Evolutionary conservation across 2,888 invertebrate genomes (phyloP), one percentile per base, ranked within the genome.

Genomic region (Caenorhabditis macrosperma): DNA sequence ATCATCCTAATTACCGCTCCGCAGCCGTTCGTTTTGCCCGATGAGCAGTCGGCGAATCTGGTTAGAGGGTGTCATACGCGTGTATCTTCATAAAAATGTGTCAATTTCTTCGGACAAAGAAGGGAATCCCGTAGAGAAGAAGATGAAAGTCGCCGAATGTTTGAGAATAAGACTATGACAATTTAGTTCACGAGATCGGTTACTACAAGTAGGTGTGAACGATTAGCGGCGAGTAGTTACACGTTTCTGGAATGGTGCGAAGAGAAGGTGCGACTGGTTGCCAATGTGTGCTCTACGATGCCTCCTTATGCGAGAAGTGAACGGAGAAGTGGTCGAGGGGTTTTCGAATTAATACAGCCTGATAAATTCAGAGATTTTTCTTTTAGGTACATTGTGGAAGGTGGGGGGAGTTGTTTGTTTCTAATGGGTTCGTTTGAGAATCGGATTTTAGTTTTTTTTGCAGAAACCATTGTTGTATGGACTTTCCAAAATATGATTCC

Each of bases 201-300:
- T 72, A 63, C 72, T 64, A 26, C 38, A 33, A 63, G 64, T 38
- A 38, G 74, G 74, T 74, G 74, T 17, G 74, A 74, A 64, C 74
- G 74, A 74, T 74, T 64, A 59, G 22, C 38, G 38, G 15, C 22
- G 9, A 38, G 17, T 38, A 24, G 35, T 57, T 20, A 48, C 48
- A 22, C 10, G 26, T 3, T 48, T 24, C 48, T 3, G n/a, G 48
- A 24, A 48, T n/a, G 20, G 2, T 9, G 38, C 38, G 20, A 46
- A 46, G 46, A 30, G 33, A 59, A 59, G 44, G 44, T 44, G 44
- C 9, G 44, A 44, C 44, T 44, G 17, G n/a, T 20, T 44, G 44
- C 17, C 44, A 38, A 38, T 12, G 9, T 15, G 38, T 38, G 38
- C 9, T n/a, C n/a, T n/a, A n/a, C 35, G 17, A 41, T 22, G 33